These are phyloP conservation scores for Sinotaia quadrata DNA, from an alignment of 2,888 invertebrate species.

Conservation along the genomic window DNA sequence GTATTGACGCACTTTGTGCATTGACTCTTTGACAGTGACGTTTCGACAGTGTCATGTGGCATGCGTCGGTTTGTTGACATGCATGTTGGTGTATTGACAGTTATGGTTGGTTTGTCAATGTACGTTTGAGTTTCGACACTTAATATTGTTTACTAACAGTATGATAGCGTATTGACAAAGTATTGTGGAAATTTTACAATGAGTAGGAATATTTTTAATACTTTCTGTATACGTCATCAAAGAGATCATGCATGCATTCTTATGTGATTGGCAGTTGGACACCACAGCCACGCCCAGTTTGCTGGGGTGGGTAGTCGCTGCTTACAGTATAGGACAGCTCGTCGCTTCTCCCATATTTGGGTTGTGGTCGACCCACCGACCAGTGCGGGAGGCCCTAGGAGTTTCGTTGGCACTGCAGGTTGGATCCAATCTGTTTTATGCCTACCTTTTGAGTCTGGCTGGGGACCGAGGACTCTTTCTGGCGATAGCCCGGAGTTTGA, in stretches of 20 bases:
- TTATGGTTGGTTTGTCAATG: too few relatives aligned
- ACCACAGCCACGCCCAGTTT: conserved; percentile 51
- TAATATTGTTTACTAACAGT: too few relatives aligned
- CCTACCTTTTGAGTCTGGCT: conserved; percentile 62
- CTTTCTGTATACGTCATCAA: too few relatives aligned
- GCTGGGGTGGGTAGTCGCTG: conserved; percentile 70
- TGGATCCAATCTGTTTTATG: conserved; percentile 68
- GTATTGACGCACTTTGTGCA: too few relatives aligned
- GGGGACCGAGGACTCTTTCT: conserved; percentile 45
- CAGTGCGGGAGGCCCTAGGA: conserved; percentile 61
- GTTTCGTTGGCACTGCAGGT: conserved; percentile 65
- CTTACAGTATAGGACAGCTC: conserved; percentile 70
- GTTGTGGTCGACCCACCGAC: conserved; percentile 58
- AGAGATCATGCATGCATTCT: not conserved
- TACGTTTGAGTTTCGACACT: too few relatives aligned
- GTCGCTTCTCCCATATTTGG: conserved; percentile 70
- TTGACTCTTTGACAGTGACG: too few relatives aligned
- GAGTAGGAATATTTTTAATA: too few relatives aligned
- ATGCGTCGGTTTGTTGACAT: too few relatives aligned
- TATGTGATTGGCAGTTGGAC: conserved; percentile 52
- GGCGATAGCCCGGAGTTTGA: conserved; percentile 61
- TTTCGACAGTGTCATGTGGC: too few relatives aligned
- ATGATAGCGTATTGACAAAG: too few relatives aligned
- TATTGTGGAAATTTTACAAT: too few relatives aligned
- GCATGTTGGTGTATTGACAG: too few relatives aligned